A percentile compares a stretch with the other conserved stretches of the same genome.
phyloP scores from a whole-genome alignment of 2,113 vertebrate species.

The Perca schrenkii region DNA sequence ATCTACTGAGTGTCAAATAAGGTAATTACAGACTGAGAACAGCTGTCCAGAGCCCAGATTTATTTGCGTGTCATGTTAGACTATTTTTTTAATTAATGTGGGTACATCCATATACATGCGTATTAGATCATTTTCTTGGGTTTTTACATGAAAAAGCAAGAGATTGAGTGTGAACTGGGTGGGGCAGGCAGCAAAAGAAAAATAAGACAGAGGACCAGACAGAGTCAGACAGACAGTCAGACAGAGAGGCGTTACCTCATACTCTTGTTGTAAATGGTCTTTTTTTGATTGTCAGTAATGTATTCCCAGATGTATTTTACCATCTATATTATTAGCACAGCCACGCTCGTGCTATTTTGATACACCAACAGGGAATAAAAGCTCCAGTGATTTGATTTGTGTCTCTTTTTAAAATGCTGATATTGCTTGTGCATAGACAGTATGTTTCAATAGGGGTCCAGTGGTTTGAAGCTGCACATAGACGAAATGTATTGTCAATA shows the following conservation, averaged over 20 bases:
- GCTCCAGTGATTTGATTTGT: conserved; percentile 18
- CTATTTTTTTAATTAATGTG: not conserved
- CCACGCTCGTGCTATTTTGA: conserved; percentile 27
- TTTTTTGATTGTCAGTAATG: conserved; percentile 41
- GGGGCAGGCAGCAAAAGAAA: conserved; percentile 6
- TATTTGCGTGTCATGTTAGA: not conserved
- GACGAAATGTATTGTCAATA: not conserved
- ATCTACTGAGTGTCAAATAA: conserved; percentile 37
- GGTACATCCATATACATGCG: not conserved
- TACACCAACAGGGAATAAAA: conserved; percentile 20
- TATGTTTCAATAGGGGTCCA: not conserved
- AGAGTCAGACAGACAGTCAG: conserved; percentile 49
- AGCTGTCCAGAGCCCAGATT: not conserved
- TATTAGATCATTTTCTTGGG: not conserved
- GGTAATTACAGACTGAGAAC: conserved; percentile 37
- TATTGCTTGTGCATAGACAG: conserved; percentile 4
- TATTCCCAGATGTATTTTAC: conserved; percentile 41
- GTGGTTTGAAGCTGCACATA: conserved; percentile 8
- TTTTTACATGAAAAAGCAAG: not conserved
- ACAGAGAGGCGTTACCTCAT: conserved; percentile 50
- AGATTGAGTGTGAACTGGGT: not conserved
- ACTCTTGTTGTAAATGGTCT: conserved; percentile 33
- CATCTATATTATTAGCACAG: conserved; percentile 50
- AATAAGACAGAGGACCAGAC: conserved; percentile 14
- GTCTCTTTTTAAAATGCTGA: conserved; percentile 18